These are phyloP conservation scores for Leptopilina drosophilae DNA, from an alignment of 2,888 invertebrate species.

Conservation along the genomic window DNA sequence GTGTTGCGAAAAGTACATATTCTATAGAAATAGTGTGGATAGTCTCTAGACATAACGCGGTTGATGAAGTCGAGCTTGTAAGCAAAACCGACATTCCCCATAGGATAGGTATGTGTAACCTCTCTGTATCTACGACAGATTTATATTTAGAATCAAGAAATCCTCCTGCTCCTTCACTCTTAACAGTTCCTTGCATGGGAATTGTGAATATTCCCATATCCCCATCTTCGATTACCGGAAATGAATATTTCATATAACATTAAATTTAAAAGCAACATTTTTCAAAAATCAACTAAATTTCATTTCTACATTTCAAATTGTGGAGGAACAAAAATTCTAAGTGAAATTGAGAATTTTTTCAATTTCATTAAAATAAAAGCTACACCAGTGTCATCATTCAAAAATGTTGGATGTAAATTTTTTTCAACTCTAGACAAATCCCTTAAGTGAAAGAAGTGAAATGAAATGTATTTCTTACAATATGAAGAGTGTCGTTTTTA, in stretches of 20 bases:
- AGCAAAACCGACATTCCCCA: conserved; percentile 19
- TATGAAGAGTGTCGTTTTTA: not conserved
- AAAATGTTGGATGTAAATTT: too few relatives aligned
- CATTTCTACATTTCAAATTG: too few relatives aligned
- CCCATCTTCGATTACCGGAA: conserved; percentile 27
- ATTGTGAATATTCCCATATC: conserved; percentile 23
- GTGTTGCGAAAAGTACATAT: conserved; percentile 28
- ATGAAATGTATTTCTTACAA: not conserved
- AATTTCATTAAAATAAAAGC: too few relatives aligned
- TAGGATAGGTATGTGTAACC: conserved; percentile 10
- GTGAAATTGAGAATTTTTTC: too few relatives aligned
- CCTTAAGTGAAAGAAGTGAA: too few relatives aligned
- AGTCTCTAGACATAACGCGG: conserved; percentile 15
- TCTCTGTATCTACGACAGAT: not conserved
- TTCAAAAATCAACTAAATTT: not conserved
- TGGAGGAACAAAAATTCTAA: too few relatives aligned
- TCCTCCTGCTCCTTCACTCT: conserved; percentile 3
- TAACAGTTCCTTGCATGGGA: not conserved
- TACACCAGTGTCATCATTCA: too few relatives aligned
- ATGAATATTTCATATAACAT: not conserved
- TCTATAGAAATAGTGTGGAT: not conserved
- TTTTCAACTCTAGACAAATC: too few relatives aligned
- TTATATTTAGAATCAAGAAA: conserved; percentile 20
- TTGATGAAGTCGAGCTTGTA: conserved; percentile 26
- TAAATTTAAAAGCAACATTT: not conserved